Evolutionary conservation across 1,140 invertebrate genomes (phyloP), one percentile per base, ranked within the genome.

Genomic region (Temnothorax longispinosus): DNA sequence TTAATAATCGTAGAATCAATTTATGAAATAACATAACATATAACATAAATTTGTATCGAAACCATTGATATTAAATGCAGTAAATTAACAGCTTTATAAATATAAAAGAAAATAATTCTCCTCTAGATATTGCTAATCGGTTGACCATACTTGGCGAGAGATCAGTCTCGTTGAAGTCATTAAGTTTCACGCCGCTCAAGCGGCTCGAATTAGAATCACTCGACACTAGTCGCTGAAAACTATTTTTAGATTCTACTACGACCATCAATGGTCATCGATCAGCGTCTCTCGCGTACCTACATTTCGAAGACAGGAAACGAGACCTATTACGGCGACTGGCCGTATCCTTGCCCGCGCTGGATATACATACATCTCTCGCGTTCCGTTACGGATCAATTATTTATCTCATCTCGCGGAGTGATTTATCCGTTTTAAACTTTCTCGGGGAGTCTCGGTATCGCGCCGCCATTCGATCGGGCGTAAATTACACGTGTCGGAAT

Each of bases 361-460:
- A 69, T 67, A 80, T 38, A 52, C 47, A 6, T 50, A 62, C 21
- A 47, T 71, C 44, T 56, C 78, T 56, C 78, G 50, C 65, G 67
- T 47, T 60, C 38, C 54, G 67, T 82, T 81, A 60, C 80, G 67
- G 67, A 72, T 72, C 27, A 82, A 74, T 82, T 72, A 72, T 82
- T 74, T 72, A 72, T 82, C 54, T 21, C 47, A 18, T 72, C 65
- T 13, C 35, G 27, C 38, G 21, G 65, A 44, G 78, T 82, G 80
- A 82, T 82, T 82, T 74, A 74, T 82, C 78, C 41, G 56, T 60
- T 62, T 75, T 11, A 60, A 75, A 32, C 80, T 84, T 84, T 75
- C 80, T 84, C 41, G 67, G 80, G 80, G 67, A 74, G 54, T 74
- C 69, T 82, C 80, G 41, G 27, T 82, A 81, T 82, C 67, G 60